Evolutionary conservation across 1,140 invertebrate genomes (phyloP), one percentile per base, ranked within the genome.

Genomic region (Pseudomyrmex sp.): DNA sequence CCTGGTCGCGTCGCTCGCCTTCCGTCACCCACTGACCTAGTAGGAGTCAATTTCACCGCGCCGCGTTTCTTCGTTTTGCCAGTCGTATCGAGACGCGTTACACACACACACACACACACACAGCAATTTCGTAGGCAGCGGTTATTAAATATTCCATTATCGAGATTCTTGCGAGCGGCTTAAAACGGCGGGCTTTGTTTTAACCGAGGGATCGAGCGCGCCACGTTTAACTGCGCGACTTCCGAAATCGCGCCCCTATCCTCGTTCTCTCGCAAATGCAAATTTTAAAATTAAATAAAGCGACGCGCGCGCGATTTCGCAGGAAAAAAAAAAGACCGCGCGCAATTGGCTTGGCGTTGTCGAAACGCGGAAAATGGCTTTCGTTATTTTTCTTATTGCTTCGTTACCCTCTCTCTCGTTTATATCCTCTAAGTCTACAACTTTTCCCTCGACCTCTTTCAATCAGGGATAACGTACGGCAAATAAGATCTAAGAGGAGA

Each of bases 1-100:
- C 46, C 65, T 72, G 46, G 46, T 26, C 48, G 18, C 46, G 12
- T 70, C 63, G 69, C 48, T 86, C 85, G 75, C 50, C 75, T 88
- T 89, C 70, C 77, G 83, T 91, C 88, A 87, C 91, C 89, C 75
- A 91, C 90, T 92, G 86, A 92, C 91, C 91, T 89, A 91, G 84
- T 91, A 88, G 75, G 35, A 85, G 58, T 89, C 82, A 90, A 91
- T 92, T 92, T 92, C 90, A 92, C 91, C 75, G 65, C 46, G 26
- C 84, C 83, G 4, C 26, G 56, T 87, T 88, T 88, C 59, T 73
- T 86, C 66, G 18, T 48, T 70, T 56, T n/a, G 12, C 23, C 44
- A 3, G 58, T 35, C 58, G 72, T 52, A 76, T 48, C 76, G 54
- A 69, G 73, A 20, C 23, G 52, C 62, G 59, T 9, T 73, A 23